Conservation (phyloP, 1,140 invertebrate species). For the Nebria ingens region DNA sequence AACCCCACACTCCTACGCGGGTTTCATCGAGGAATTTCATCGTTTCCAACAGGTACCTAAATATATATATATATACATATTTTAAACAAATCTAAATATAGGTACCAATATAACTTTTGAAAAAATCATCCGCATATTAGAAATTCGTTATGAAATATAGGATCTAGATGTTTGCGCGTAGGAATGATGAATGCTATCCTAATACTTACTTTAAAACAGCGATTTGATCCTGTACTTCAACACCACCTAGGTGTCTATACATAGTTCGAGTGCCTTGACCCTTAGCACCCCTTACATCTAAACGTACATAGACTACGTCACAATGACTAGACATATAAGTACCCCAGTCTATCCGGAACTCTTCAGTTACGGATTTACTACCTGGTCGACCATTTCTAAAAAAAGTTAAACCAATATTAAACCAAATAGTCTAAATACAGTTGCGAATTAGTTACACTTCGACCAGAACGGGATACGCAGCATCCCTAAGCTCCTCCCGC, state of each 20-base stretch:
- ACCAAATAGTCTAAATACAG: not conserved
- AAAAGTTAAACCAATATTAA: slow-evolving; percentile 18
- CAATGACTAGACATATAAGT: slow-evolving; percentile 87
- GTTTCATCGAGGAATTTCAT: slow-evolving; percentile 77
- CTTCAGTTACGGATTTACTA: slow-evolving; percentile 74
- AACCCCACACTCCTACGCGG: slow-evolving; percentile 87
- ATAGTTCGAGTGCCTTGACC: slow-evolving; percentile 70
- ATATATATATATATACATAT: slow-evolving; percentile 16
- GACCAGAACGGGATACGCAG: slow-evolving; percentile 72
- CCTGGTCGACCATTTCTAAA: slow-evolving; percentile 82
- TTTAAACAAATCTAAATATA: slow-evolving; percentile 1
- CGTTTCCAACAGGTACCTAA: slow-evolving; percentile 66
- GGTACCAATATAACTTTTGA: not conserved
- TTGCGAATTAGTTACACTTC: slow-evolving; percentile 56
- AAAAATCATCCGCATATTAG: not conserved
- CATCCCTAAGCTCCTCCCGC: slow-evolving; percentile 71
- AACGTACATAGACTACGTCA: slow-evolving; percentile 78
- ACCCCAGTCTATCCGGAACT: slow-evolving; percentile 80
- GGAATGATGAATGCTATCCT: too few species aligned
- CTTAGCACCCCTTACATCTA: slow-evolving; percentile 78
- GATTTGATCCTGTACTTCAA: slow-evolving; percentile 82
- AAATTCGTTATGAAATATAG: not conserved
- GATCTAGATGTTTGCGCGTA: not conserved
- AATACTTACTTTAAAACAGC: slow-evolving; percentile 62
- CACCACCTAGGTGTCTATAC: slow-evolving; percentile 68